Evolutionary conservation across 2,797 vertebrate species (phyloP), one percentile per base, ranked within the genome.

Genomic region (Pseudopleuronectes americanus): DNA sequence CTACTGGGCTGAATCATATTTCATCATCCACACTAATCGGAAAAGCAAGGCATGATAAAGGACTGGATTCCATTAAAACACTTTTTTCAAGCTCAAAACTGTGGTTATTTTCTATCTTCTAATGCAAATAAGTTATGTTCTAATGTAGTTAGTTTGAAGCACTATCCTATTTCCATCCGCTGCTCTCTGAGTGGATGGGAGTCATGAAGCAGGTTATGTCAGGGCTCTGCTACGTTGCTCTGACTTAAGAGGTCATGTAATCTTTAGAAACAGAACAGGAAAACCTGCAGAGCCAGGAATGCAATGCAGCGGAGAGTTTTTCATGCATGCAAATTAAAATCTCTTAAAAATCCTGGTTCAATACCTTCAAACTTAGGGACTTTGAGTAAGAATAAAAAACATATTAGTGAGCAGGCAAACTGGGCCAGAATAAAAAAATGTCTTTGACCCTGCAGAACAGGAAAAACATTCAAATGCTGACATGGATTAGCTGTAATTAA

Each of bases 271-370:
- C 16, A 69, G 57, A 21, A 77, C 4, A 67, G 53, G 13, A 72
- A 77, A 74, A 80, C 55, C 74, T 60, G 38, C 48, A 63, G 49
- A 76, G 65, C 61, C 47, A 38, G 64, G 53, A 74, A 73, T 53
- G 57, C 57, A 45, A 38, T 53, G 64, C 66, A 76, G 72, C 68
- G 71, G 68, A 73, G 28, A 76, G 22, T 57, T 57, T 31, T n/a
- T 33, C 53, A 54, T 57, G 51, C n/a, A 62, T 67, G 17, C 10
- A 74, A 38, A 69, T 26, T 63, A 9, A 71, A 75, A 75, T 47
- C 26, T 64, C 59, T 47, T 67, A 55, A 64, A 69, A 67, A 48
- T 66, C 60, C 6, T 36, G 43, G 21, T 70, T 74, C 56, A 28
- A 57, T 51, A 68, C 52, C 43, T 33, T 69, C 48, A 69, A 56